A percentile compares a stretch with the other conserved stretches of the same genome.
Conservation (phyloP, 2,113 vertebrate species). For the Melospiza georgiana region DNA sequence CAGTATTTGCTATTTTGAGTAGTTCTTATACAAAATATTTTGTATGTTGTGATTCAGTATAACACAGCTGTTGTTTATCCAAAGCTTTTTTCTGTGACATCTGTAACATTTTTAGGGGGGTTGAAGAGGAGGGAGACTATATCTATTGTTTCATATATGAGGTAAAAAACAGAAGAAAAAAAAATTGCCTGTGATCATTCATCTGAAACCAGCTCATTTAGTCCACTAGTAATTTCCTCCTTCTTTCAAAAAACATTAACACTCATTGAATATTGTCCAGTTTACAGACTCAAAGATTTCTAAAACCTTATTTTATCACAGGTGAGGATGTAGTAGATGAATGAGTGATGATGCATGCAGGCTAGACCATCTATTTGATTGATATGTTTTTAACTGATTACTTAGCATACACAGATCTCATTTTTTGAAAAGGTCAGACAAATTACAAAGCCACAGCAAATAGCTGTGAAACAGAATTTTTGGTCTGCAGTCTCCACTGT, state of each 20-base stretch:
- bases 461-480: neutral
- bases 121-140: neutral
- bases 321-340: neutral
- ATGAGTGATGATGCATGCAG: neutral
- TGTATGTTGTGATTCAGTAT: neutral
- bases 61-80: neutral
- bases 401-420: neutral
- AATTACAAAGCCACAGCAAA: neutral
- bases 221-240: constrained; percentile 15
- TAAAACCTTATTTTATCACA: constrained; percentile 2
- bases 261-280: neutral
- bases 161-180: neutral
- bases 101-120: neutral
- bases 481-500: neutral
- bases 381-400: constrained; percentile 9
- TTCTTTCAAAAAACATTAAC: constrained; percentile 23
- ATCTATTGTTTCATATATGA: neutral
- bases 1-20: neutral
- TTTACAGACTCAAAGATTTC: constrained; percentile 35
- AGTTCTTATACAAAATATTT: neutral
- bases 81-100: neutral
- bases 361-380: neutral
- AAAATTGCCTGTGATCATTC: neutral
- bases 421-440: neutral
- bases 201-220: neutral